phyloP scores from a whole-genome alignment of 1,140 invertebrate species.

The Brachionus koreanus region DNA sequence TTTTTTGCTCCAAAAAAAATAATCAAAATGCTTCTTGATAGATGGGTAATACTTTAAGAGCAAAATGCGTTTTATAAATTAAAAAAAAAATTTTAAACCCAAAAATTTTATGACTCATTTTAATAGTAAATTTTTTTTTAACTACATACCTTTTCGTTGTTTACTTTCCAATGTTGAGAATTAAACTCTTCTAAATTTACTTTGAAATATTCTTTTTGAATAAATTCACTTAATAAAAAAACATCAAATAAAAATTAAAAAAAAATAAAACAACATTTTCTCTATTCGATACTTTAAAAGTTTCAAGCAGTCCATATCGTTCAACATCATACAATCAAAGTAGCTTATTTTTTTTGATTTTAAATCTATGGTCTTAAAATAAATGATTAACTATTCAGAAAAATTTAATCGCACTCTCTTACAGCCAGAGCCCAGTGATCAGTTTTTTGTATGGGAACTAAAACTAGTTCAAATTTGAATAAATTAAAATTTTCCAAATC shows the following conservation, averaged over 20 bases:
- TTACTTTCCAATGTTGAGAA: slow-evolving; percentile 4
- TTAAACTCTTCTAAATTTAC: neutral
- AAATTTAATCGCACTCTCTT: neutral
- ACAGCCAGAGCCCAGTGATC: slow-evolving; percentile 24
- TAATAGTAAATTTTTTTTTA: neutral
- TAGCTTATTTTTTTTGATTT: slow-evolving; percentile 25
- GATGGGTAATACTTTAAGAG: too few species aligned
- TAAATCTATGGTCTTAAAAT: slow-evolving; percentile 7
- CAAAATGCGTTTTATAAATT: too few species aligned
- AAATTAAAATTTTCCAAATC: neutral
- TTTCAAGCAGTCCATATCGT: slow-evolving; percentile 36
- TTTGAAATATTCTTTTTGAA: slow-evolving; percentile 18
- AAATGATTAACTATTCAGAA: neutral
- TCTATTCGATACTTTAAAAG: neutral
- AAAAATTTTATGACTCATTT: too few species aligned
- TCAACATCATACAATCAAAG: slow-evolving; percentile 6
- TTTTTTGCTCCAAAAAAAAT: too few species aligned
- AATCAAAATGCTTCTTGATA: too few species aligned
- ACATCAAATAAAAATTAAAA: neutral
- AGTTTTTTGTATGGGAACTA: slow-evolving; percentile 31
- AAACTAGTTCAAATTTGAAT: neutral
- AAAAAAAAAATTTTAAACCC: too few species aligned
- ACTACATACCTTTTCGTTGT: neutral
- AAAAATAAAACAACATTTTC: neutral
- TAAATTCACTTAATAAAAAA: neutral